phyloP scores from a whole-genome alignment of 64 coral and sea anemone genomes.

The Actinia tenebrosa region DNA sequence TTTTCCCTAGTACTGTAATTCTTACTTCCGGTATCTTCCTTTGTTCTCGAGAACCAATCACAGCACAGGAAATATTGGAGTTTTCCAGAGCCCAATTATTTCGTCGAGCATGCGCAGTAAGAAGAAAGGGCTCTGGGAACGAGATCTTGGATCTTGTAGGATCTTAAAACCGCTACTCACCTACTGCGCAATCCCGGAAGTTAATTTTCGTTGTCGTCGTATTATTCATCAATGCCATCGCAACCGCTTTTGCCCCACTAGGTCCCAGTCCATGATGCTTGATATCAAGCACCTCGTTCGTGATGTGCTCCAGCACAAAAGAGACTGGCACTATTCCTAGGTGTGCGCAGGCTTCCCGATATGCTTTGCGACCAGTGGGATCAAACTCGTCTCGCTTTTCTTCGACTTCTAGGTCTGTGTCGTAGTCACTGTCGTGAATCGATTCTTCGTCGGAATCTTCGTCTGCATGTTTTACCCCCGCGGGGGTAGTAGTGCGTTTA shows the following conservation, averaged over 20 bases:
- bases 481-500: slow-evolving; percentile 6
- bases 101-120: too few species aligned
- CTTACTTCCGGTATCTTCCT: too few species aligned
- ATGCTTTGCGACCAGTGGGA: slow-evolving; percentile 72
- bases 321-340: slow-evolving; percentile 89
- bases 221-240: slow-evolving; percentile 66
- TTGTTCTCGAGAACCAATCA: too few species aligned
- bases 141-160: too few species aligned
- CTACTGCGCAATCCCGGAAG: slow-evolving; percentile 75
- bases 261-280: slow-evolving; percentile 93
- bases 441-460: slow-evolving; percentile 5
- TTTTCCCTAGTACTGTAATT: too few species aligned
- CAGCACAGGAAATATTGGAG: too few species aligned
- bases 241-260: slow-evolving; percentile 71
- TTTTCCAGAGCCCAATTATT: too few species aligned
- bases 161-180: slow-evolving; percentile 25
- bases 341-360: slow-evolving; percentile 53
- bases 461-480: not conserved
- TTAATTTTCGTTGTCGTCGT: slow-evolving; percentile 68
- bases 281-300: slow-evolving; percentile 53
- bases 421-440: slow-evolving; percentile 59
- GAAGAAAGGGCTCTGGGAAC: too few species aligned
- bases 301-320: slow-evolving; percentile 74
- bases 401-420: slow-evolving; percentile 63
- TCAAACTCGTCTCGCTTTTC: slow-evolving; percentile 67